Evolutionary conservation across 2,888 invertebrate species (phyloP), one percentile per base, ranked within the genome.

Genomic region (Cyclophora albipunctata): DNA sequence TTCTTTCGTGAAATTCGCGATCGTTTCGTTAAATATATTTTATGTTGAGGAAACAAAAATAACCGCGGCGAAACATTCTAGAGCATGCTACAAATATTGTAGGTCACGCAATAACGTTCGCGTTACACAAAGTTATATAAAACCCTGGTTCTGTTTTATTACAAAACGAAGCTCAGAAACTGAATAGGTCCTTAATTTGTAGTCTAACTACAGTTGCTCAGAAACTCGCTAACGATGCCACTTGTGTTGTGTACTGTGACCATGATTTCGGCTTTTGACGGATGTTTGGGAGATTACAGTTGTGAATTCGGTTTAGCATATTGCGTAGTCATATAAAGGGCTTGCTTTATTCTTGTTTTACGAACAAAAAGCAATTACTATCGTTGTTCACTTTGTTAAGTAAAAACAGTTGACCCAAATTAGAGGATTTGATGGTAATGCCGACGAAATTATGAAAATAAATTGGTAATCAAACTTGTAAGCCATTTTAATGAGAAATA

Each of bases 211-310:
- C 46, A 34, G 46, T 50, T 52, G 50, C 51, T 54, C 53, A 55
- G 55, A 45, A 50, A 50, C 53, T 51, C 46, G 51, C 67, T 69
- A 69, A 69, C 64, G 67, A 67, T 46, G 53, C 54, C 65, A 60
- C 66, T 67, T 66, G 67, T 67, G 55, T 52, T 45, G 49, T 42
- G 47, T 51, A 51, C 48, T 48, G 47, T 47, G 46, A 50, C 61
- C 34, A 47, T 37, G 48, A 34, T 20, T 44, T n/a, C 3, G n/a
- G 4, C 4, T 7, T 42, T 7, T 42, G 42, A 7, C n/a, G 42
- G 42, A 42, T 42, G 4, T 49, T 46, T 1, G 4, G 20, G 4
- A 37, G 37, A 37, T 37, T 37, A 37, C 37, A 37, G 37, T 20
- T 3, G 1, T 5, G 37, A 33, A 42, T 47, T 53, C 40, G 49